Evolutionary conservation across 30 jellyfish, hydroid and myxozoan genomes (phyloP).

Genomic region (Rhopilema esculentum): DNA sequence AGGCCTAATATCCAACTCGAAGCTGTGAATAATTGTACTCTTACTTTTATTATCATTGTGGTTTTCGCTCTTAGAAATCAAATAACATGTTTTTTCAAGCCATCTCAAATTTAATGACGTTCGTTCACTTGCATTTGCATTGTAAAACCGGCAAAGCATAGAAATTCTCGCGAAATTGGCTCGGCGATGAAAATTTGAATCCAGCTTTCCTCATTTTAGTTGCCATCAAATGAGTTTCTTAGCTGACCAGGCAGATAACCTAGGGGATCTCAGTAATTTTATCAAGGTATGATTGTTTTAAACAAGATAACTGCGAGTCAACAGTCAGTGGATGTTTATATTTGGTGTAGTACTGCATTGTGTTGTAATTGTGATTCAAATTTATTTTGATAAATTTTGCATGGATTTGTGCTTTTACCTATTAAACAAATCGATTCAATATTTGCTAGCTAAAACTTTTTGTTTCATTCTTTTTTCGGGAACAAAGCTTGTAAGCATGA

Average conservation of each 20-base stretch:
- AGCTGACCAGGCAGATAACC: slow-evolving; percentile 25
- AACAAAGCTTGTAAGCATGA: not conserved
- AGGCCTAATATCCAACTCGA: not conserved
- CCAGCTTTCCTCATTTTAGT: slow-evolving; percentile 24
- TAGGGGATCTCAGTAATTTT: slow-evolving; percentile 43
- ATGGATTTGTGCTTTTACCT: not conserved
- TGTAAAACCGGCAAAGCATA: not conserved
- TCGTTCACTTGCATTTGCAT: not conserved
- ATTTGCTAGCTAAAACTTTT: not conserved
- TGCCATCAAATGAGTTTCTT: slow-evolving; percentile 64
- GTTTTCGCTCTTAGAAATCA: not conserved
- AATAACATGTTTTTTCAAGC: not conserved
- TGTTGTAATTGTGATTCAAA: not conserved
- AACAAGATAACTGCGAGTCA: not conserved
- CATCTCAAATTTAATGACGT: not conserved
- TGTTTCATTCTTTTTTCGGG: not conserved
- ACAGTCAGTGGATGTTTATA: not conserved
- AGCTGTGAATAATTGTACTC: not conserved
- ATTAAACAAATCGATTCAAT: not conserved
- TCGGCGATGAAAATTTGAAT: not conserved
- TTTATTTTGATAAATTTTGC: slow-evolving; percentile 8
- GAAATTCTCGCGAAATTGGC: not conserved
- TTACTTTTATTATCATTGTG: not conserved
- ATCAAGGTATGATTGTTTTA: slow-evolving; percentile 36
- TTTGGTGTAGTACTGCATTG: not conserved